Evolutionary conservation across 2,113 vertebrate species (phyloP).

Genomic region (Sinocyclocheilus anshuiensis): DNA sequence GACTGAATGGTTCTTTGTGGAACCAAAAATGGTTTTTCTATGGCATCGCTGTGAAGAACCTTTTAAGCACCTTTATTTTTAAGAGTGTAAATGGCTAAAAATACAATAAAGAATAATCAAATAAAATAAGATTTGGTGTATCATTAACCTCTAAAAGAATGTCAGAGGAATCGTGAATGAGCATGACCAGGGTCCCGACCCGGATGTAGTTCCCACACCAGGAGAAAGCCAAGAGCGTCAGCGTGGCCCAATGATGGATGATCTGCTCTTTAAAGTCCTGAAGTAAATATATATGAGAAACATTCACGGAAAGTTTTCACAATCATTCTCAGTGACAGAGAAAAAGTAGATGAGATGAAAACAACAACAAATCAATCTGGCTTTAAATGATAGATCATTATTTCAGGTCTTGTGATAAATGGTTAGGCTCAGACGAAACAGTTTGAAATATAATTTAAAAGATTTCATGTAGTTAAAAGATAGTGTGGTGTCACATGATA

Average conservation of each 20-base stretch:
- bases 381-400: background rate
- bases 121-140: background rate
- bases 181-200: slow-evolving; percentile 86
- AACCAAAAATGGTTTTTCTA: too few relatives aligned
- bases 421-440: background rate
- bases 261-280: slow-evolving; percentile 92
- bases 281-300: background rate
- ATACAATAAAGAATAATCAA: background rate
- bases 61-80: too few relatives aligned
- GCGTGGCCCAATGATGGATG: slow-evolving; percentile 89
- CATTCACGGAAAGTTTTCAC: background rate
- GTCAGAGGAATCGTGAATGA: slow-evolving; percentile 89
- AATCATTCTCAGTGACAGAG: background rate
- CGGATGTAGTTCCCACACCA: slow-evolving; percentile 93
- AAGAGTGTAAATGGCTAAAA: too few relatives aligned
- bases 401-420: background rate
- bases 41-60: too few relatives aligned
- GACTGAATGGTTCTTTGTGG: too few relatives aligned
- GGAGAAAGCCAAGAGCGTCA: slow-evolving; percentile 86
- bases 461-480: background rate
- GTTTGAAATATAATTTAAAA: background rate
- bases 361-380: background rate
- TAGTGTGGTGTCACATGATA: background rate
- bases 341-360: slow-evolving; percentile 1
- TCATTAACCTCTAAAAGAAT: slow-evolving; percentile 88